Evolutionary conservation across 2,888 invertebrate species (phyloP), one percentile per base, ranked within the genome.

Genomic region (Lycocerus yunnanus): DNA sequence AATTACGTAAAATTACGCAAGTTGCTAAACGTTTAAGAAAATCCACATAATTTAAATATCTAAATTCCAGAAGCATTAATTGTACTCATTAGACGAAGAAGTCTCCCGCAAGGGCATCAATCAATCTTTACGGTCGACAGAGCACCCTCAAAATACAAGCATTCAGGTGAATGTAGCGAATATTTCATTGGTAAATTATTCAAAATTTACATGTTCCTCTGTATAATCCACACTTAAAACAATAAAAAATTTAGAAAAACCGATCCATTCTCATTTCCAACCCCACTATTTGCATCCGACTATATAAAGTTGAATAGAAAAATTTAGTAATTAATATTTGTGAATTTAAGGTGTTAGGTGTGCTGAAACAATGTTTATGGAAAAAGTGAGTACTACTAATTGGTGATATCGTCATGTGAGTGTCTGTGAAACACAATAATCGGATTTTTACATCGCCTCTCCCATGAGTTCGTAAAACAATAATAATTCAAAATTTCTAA

Each of bases 61-160:
- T 68, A 72, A 80, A 78, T 77, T 75, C 77, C 76, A 76, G 78
- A 75, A 76, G 77, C 73, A 69, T 80, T 83, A 83, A 85, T 84
- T 83, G 83, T 81, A 80, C 78, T 77, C 84, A 82, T 71, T 83
- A 83, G 84, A 85, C 84, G 63, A 71, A 75, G 82, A 80, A 80
- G 75, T 82, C 80, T 81, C 78, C 78, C 67, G 80, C 85, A 86
- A 87, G 87, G 87, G 80, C 85, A 87, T 87, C 87, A 82, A 63
- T 75, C 66, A 80, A 86, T 86, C 86, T 87, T 87, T 79, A 86
- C 84, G 86, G 80, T 85, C 83, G 81, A 82, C 74, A 82, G 81
- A 81, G 78, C 81, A 83, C 84, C 83, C 83, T 83, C 82, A 78
- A 77, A 75, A 73, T 81, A 75, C 81, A 83, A 79, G 79, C 69